A percentile compares a stretch with the other conserved stretches of the same genome.
Conservation (phyloP, 2,113 vertebrate species). For the Anhinga anhinga region DNA sequence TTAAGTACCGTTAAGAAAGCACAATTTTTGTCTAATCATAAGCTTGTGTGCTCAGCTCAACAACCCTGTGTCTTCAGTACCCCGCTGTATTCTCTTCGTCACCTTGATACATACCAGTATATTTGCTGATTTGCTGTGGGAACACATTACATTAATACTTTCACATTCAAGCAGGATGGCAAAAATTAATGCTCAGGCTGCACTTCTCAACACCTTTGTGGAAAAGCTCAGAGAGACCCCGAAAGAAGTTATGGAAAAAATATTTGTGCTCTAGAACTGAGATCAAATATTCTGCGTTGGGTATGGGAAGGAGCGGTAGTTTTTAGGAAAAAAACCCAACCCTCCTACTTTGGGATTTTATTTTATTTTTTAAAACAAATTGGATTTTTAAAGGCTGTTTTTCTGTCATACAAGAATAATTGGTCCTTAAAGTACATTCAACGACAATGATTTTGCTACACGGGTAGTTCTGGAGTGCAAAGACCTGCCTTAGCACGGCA, state of each 20-base stretch:
- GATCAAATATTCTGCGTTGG: background rate
- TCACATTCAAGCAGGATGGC: background rate
- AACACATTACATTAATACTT: background rate
- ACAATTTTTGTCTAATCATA: background rate
- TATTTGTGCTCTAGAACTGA: background rate
- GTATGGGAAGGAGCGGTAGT: rapidly evolving
- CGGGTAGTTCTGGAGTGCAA: background rate
- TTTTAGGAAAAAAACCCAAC: background rate
- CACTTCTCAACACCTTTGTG: background rate
- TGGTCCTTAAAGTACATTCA: background rate
- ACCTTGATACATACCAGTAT: background rate
- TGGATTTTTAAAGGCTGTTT: background rate
- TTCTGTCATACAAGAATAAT: background rate
- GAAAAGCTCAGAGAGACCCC: background rate
- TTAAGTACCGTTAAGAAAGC: background rate
- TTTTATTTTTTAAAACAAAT: background rate
- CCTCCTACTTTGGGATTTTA: background rate
- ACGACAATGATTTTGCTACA: background rate
- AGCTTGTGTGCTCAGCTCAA: background rate
- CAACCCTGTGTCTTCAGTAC: background rate
- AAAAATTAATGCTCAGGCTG: background rate
- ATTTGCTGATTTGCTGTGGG: background rate
- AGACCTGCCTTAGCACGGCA: background rate
- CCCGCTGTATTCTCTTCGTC: background rate
- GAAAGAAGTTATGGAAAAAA: background rate